Evolutionary conservation across 2,797 vertebrate species (phyloP).

Genomic region (Oryzias sinensis): DNA sequence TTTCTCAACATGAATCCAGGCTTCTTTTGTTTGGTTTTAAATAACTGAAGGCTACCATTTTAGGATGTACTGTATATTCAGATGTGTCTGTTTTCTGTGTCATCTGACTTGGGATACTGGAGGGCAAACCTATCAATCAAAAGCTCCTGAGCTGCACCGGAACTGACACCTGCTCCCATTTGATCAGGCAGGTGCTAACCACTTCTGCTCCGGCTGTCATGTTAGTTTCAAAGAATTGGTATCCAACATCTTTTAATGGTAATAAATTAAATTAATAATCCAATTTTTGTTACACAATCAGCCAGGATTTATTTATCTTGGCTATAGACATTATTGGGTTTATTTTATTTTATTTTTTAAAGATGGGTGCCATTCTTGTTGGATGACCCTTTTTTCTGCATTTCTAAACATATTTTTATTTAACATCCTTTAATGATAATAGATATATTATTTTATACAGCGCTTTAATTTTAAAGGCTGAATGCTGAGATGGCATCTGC

Average conservation of each 20-base stretch:
- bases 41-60: not conserved
- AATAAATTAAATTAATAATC: not conserved
- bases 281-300: too few relatives aligned
- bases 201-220: not conserved
- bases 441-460: constrained; percentile 4
- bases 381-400: too few relatives aligned
- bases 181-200: too few relatives aligned
- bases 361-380: too few relatives aligned
- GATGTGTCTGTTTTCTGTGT: not conserved
- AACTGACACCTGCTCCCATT: too few relatives aligned
- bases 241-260: not conserved
- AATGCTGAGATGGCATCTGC: constrained; percentile 8
- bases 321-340: not conserved
- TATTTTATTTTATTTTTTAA: not conserved
- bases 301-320: too few relatives aligned
- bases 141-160: too few relatives aligned
- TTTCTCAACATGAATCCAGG: too few relatives aligned
- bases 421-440: too few relatives aligned
- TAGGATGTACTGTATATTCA: not conserved
- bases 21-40: too few relatives aligned
- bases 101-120: not conserved
- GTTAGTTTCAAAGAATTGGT: not conserved
- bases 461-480: constrained; percentile 7
- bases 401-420: too few relatives aligned
- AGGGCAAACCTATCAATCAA: not conserved